A percentile compares a stretch with the other conserved stretches of the same genome.
Evolutionary conservation across 2,113 vertebrate genomes (phyloP).

Genomic region (Cinclus mexicanus): DNA sequence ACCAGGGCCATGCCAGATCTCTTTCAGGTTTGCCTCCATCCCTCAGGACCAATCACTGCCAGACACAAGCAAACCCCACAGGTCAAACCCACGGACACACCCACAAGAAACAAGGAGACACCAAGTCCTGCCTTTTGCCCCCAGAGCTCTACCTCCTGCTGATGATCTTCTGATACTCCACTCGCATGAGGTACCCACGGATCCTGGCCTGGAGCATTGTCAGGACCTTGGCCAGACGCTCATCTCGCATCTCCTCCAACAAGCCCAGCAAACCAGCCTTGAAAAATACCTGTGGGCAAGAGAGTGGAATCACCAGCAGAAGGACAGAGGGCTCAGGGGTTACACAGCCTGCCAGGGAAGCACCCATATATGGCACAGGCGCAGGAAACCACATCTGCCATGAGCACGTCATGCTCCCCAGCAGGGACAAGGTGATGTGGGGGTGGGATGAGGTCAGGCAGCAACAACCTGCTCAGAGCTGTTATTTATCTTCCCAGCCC

Average conservation of each 20-base stretch:
- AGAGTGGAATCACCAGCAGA: background rate
- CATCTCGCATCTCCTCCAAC: conserved; percentile 89
- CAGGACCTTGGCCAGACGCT: conserved; percentile 88
- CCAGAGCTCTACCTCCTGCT: conserved; percentile 74
- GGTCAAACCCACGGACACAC: background rate
- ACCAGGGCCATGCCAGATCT: background rate
- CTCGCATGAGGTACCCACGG: conserved; percentile 85
- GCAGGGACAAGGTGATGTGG: background rate
- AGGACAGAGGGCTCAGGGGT: background rate
- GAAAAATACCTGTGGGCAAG: conserved; percentile 87
- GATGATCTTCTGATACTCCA: conserved; percentile 81
- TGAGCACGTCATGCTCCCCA: background rate
- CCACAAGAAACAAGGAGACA: background rate
- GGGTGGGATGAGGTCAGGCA: background rate
- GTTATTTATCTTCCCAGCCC: background rate
- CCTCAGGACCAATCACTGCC: background rate
- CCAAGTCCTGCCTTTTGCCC: background rate
- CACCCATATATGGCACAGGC: background rate
- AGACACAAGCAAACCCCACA: background rate
- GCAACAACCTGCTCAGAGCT: background rate
- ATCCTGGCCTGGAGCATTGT: conserved; percentile 88
- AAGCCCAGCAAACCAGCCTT: conserved; percentile 89
- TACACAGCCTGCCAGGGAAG: background rate
- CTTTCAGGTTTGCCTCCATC: background rate
- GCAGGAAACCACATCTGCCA: background rate